phyloP scores from a whole-genome alignment of 64 coral and sea anemone genomes.

The Porites australiensis region DNA sequence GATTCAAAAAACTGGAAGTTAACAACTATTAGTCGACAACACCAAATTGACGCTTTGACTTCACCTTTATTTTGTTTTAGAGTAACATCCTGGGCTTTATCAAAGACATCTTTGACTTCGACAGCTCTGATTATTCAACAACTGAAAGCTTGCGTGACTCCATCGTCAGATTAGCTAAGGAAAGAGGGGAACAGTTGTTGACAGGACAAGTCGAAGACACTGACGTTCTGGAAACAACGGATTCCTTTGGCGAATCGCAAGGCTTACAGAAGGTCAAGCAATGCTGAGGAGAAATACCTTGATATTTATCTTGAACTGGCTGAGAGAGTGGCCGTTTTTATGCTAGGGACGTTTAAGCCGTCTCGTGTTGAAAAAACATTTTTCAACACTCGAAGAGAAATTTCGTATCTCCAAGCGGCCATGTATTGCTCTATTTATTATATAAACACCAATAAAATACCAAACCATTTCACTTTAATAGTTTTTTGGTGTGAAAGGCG shows the following conservation, averaged over 20 bases:
- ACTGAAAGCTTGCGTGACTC: constrained; percentile 55
- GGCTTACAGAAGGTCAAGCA: not conserved
- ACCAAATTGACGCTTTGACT: not conserved
- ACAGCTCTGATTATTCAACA: constrained; percentile 51
- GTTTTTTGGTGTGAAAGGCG: too few species aligned
- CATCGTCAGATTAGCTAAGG: constrained; percentile 47
- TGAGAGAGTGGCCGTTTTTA: not conserved
- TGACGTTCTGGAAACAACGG: not conserved
- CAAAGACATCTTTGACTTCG: constrained; percentile 62
- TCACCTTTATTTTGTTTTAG: not conserved
- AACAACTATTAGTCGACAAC: too few species aligned
- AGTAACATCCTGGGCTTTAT: constrained; percentile 61
- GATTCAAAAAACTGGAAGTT: too few species aligned
- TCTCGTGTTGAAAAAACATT: too few species aligned
- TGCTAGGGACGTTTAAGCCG: too few species aligned
- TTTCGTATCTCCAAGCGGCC: too few species aligned
- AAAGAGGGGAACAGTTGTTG: constrained; percentile 19
- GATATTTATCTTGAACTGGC: not conserved
- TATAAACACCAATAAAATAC: too few species aligned
- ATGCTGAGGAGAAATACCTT: not conserved
- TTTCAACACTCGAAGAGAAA: too few species aligned
- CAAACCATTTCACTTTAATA: too few species aligned
- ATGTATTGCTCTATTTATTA: too few species aligned
- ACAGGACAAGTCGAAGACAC: not conserved
- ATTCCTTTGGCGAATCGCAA: not conserved